Conservation (phyloP, 2,888 invertebrate species). For the Azorinus chamasolen region DNA sequence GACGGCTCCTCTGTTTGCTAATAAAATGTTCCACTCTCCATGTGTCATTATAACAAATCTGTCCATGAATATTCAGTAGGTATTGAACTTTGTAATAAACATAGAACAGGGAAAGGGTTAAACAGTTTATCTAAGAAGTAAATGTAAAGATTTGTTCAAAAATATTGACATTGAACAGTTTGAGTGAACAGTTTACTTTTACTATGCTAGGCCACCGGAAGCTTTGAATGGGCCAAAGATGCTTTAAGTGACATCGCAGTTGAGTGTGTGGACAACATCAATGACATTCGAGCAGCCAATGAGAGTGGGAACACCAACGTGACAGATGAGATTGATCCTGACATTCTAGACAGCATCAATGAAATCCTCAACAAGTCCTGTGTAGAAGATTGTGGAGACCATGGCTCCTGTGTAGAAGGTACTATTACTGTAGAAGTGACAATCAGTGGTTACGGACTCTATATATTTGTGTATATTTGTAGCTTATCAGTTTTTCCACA, state of each 20-base stretch:
- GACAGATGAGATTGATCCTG: constrained; percentile 22
- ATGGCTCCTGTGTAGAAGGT: constrained; percentile 74
- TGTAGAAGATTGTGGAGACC: constrained; percentile 66
- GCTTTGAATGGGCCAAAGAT: constrained; percentile 67
- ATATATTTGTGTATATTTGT: neutral
- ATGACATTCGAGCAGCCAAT: constrained; percentile 38
- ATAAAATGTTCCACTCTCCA: no score
- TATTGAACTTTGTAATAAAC: no score
- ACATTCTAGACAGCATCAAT: constrained; percentile 26
- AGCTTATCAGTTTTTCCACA: no score
- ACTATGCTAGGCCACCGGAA: constrained; percentile 64
- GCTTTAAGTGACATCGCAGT: constrained; percentile 71
- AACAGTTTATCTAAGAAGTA: no score
- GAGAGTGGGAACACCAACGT: constrained; percentile 45
- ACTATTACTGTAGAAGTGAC: no score
- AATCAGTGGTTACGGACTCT: neutral
- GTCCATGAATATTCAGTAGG: no score
- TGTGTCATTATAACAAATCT: no score
- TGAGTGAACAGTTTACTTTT: neutral
- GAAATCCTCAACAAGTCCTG: constrained; percentile 59
- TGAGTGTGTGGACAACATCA: constrained; percentile 68
- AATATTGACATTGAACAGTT: no score
- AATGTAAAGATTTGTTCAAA: no score
- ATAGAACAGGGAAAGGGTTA: no score
- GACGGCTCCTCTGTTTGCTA: no score